Conservation (phyloP, 2,113 vertebrate genomes). For the Engraulis encrasicolus region DNA sequence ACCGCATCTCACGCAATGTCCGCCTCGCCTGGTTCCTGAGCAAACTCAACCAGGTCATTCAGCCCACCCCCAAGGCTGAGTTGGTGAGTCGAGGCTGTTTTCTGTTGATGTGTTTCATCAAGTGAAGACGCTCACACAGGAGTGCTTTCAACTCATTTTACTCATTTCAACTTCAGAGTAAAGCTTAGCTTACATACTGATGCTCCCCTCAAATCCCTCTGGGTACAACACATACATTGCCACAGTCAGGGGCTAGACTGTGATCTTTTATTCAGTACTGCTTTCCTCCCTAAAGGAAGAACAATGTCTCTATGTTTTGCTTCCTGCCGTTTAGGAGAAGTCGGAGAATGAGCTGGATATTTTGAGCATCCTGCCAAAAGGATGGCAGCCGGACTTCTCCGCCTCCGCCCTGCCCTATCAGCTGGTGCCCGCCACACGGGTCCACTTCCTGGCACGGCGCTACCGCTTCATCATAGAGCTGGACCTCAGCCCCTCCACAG, state of each 20-base stretch:
- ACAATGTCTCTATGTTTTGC: neutral
- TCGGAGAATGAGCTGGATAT: conserved; percentile 89
- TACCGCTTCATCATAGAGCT: conserved; percentile 97
- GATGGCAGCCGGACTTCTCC: conserved; percentile 87
- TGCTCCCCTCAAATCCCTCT: no score
- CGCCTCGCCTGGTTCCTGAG: conserved; percentile 95
- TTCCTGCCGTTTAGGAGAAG: conserved; percentile 69
- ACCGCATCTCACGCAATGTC: conserved; percentile 95
- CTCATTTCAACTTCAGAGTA: no score
- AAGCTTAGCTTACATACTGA: no score
- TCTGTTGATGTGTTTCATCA: no score
- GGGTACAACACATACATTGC: no score
- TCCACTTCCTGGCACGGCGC: conserved; percentile 92
- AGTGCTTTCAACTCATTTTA: no score
- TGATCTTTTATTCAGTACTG: neutral
- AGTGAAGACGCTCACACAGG: no score
- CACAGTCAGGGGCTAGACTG: no score
- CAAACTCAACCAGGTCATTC: conserved; percentile 88
- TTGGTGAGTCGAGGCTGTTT: conserved; percentile 81
- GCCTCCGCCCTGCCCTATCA: conserved; percentile 77
- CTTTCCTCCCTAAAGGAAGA: neutral
- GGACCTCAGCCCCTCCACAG: conserved; percentile 96
- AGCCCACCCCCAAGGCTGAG: conserved; percentile 80
- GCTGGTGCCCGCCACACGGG: conserved; percentile 87
- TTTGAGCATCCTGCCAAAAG: conserved; percentile 89